Percentiles rank a stretch among this genome's conserved stretches.
phyloP scores from a whole-genome alignment of 2,888 invertebrate species.

The Euproctis similis region DNA sequence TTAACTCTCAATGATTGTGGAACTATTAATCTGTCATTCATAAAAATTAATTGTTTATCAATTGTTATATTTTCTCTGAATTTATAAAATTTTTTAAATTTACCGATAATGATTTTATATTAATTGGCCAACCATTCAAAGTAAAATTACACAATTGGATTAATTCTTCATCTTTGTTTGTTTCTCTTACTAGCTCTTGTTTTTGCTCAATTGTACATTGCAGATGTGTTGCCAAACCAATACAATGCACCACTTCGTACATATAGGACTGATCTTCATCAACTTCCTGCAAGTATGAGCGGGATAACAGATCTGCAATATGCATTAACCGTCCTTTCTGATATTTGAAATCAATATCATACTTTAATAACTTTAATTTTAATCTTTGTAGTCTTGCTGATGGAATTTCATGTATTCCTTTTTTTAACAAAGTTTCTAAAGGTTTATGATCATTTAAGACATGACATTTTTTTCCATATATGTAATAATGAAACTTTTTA shows the following conservation, averaged over 20 bases:
- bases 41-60: background rate
- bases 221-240: background rate
- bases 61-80: background rate
- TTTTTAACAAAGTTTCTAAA: background rate
- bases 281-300: background rate
- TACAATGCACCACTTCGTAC: background rate
- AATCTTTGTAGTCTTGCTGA: background rate
- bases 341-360: background rate
- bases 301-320: background rate
- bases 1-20: constrained; percentile 12
- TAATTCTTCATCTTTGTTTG: background rate
- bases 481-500: constrained; percentile 30
- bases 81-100: background rate
- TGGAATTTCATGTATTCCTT: background rate
- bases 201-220: background rate
- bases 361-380: background rate
- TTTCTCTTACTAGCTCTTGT: background rate
- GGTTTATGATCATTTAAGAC: constrained; percentile 1
- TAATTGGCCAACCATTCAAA: background rate
- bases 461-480: background rate
- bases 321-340: background rate
- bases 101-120: background rate
- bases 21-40: constrained; percentile 8
- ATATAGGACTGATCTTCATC: background rate
- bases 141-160: background rate